Percentiles rank a stretch among this genome's conserved stretches.
Evolutionary conservation across 2,888 invertebrate species (phyloP).

Genomic region (Brenthis ino): DNA sequence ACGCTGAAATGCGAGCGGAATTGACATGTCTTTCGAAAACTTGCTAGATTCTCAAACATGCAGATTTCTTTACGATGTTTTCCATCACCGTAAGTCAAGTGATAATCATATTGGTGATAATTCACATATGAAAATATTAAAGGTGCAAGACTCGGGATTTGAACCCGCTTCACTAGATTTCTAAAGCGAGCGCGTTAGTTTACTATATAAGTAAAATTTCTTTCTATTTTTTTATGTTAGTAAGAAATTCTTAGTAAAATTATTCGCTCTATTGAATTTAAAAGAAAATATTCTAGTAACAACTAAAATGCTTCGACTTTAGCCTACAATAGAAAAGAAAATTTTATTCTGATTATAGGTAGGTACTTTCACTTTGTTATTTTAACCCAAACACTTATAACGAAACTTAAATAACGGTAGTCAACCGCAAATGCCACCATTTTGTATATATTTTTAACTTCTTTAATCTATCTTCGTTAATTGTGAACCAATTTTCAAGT

Average conservation of each 20-base stretch:
- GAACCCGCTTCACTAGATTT: no score
- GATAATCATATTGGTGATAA: no score
- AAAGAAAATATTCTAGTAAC: conserved; percentile 2
- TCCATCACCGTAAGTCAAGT: no score
- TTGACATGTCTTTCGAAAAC: no score
- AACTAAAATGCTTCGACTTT: neutral
- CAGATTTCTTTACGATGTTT: no score
- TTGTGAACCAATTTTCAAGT: neutral
- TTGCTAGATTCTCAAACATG: no score
- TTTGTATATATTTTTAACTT: neutral
- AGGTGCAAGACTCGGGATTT: no score
- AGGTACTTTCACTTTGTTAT: conserved; percentile 5
- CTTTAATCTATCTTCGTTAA: neutral
- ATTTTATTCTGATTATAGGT: neutral
- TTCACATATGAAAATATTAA: no score
- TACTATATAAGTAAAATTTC: no score
- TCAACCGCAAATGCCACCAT: neutral
- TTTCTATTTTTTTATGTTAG: neutral
- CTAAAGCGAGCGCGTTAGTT: no score
- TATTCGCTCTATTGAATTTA: conserved; percentile 8
- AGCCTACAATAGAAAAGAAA: neutral
- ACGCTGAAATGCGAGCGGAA: no score
- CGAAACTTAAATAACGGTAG: neutral
- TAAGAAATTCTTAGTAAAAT: neutral
- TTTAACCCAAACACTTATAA: neutral